phyloP scores from a whole-genome alignment of 1,140 invertebrate genomes.

The Papilio polyxenes region DNA sequence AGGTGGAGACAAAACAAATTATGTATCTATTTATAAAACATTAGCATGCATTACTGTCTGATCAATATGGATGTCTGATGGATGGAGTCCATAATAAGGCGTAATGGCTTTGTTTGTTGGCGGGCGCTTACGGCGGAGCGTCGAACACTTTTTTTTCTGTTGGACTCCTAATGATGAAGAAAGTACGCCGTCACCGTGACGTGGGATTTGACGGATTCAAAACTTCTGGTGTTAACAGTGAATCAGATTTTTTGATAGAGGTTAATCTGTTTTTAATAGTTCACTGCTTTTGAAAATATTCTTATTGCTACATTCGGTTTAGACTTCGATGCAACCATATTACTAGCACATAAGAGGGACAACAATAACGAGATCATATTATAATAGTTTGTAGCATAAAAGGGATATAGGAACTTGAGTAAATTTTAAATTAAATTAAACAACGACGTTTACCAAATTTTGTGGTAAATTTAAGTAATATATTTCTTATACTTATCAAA shows the following conservation, averaged over 20 bases:
- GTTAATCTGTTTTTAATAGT: constrained; percentile 66
- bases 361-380: neutral
- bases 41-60: constrained; percentile 78
- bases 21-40: constrained; percentile 80
- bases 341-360: neutral
- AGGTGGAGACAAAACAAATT: constrained; percentile 79
- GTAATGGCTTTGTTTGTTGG: constrained; percentile 78
- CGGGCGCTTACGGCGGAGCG: constrained; percentile 68
- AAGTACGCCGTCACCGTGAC: constrained; percentile 71
- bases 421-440: neutral
- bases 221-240: constrained; percentile 69
- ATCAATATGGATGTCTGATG: constrained; percentile 76
- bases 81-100: constrained; percentile 77
- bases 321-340: neutral
- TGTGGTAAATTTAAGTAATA: too few relatives aligned
- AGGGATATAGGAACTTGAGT: neutral
- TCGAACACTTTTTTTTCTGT: constrained; percentile 66
- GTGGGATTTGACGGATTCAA: constrained; percentile 61
- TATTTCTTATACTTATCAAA: neutral
- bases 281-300: constrained; percentile 40
- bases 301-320: neutral
- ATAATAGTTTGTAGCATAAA: neutral
- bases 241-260: constrained; percentile 58
- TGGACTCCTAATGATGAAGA: constrained; percentile 69
- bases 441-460: too few relatives aligned